Conservation (phyloP, 2,113 vertebrate genomes). For the Scolopax mira region DNA sequence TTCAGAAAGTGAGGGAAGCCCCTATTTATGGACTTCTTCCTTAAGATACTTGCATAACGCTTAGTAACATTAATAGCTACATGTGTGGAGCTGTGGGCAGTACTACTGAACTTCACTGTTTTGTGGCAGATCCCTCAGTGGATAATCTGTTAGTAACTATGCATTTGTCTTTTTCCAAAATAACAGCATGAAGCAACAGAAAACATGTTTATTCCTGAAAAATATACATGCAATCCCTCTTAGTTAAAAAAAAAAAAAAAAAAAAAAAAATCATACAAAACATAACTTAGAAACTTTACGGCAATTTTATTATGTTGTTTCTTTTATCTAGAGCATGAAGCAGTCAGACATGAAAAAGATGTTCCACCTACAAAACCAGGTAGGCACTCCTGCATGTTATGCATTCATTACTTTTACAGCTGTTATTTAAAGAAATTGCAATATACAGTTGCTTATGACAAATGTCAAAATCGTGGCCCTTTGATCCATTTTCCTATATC, state of each 20-base stretch:
- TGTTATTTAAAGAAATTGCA: neutral
- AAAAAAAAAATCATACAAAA: neutral
- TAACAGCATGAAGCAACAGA: neutral
- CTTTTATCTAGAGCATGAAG: slow-evolving; percentile 59
- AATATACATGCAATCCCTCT: neutral
- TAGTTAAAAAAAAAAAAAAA: neutral
- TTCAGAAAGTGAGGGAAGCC: neutral
- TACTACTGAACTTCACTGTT: neutral
- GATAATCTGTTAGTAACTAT: neutral
- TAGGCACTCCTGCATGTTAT: neutral
- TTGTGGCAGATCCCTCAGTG: neutral
- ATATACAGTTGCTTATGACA: neutral
- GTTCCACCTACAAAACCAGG: slow-evolving; percentile 54
- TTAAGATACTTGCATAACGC: neutral
- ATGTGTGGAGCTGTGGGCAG: neutral
- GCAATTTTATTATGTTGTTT: neutral
- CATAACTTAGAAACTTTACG: neutral
- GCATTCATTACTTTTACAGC: neutral
- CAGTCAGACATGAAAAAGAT: slow-evolving; percentile 48
- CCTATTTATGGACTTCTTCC: neutral
- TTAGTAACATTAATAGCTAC: neutral
- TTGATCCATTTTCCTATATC: neutral
- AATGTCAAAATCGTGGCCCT: neutral
- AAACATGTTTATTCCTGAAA: neutral
- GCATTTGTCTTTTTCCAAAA: neutral